Evolutionary conservation across 1,140 invertebrate species (phyloP), one percentile per base, ranked within the genome.

Genomic region (Batillaria attramentaria): DNA sequence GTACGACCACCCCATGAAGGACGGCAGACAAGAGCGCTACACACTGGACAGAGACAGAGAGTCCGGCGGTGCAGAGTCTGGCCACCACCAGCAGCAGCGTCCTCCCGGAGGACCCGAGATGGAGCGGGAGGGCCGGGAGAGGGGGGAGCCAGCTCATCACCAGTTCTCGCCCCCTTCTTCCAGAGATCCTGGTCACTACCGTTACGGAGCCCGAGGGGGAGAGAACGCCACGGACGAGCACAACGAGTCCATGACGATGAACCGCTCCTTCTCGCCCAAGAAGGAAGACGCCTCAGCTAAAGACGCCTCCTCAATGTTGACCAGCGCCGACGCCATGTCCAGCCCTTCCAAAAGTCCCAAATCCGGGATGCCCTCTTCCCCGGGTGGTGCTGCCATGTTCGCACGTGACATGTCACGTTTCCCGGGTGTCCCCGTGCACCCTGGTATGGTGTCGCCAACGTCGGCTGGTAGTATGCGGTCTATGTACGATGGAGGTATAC

Each of bases 341-440:
- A 31, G 65, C 28, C 41, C 39, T 4, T 78, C n/a, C n/a, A n/a
- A n/a, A n/a, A n/a, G n/a, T 78, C 43, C 41, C 41, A 18, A 18
- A 74, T 24, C 42, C 78, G 16, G 69, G 65, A 41, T 18, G 57
- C 43, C 4, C 60, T 18, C 43, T 18, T 70, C 42, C 68, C 37
- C n/a, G 65, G 50, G 73, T 35, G 18, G 39, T 42, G 33, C 62
- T 43, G 18, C 24, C 41, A 16, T 50, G 42, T 18, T 35, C 60
- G 54, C 43, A 33, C 5, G 24, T 37, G 2, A n/a, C 24, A 33
- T 62, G 74, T 31, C 73, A 76, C 37, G 72, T 79, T 41, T 72
- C 76, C 57, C 72, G 72, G 28, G 78, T 73, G 24, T 73, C 80
- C 8, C 78, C 72, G n/a, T 72, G 72, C 6, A 62, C 77, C 0